Base-by-base conservation (phyloP, 2,797 vertebrate genomes). In the Hyperoplus immaculatus region DNA sequence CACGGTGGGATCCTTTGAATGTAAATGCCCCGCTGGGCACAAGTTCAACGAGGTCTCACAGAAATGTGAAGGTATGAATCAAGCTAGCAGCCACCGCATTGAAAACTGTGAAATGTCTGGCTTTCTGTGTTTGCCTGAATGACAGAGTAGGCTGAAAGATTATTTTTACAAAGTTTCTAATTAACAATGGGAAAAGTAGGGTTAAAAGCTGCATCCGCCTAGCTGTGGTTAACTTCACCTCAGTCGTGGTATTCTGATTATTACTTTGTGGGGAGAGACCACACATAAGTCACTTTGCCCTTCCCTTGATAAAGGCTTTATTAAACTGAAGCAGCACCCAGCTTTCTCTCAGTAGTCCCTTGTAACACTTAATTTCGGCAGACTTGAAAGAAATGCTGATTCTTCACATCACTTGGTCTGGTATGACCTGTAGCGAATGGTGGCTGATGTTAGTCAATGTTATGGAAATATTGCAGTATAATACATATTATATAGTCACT, bases 1-100 rank as follows among this genome's bases (percentile, higher is more conserved):
- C 95, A 99, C 98, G 53, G 98, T 99, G 83, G 98, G 98, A 90
- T 99, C 98, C 92, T 99, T 99, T 88, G 97, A 99, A 95, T 99
- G 98, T 93, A 99, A 97, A 94, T 99, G 98, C 92, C 97, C 98
- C 66, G 97, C 97, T 93, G 98, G 98, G 94, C 98, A 99, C 96
- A 97, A 96, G 92, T 98, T 99, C 96, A 97, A 97, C 85, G 97
- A 99, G 95, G 88, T 97, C 92, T 96, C 97, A 84, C 98, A 99
- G 94, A 99, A 99, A 96, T 99, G 98, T 72, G 98, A 99, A 2
- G 98, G 98, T 99, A 96, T 96, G 90, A 81, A 39, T 83, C n/a
- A 72, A 67, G 49, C 45, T 6, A 6, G 59, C 39, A 53, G 62
- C 47, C 41, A 5, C 58, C 69, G 9, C 62, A 8, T 69, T 63